These are phyloP conservation scores for Drosophila heteroneura DNA, from an alignment of 2,888 invertebrate genomes.

Conservation along the genomic window DNA sequence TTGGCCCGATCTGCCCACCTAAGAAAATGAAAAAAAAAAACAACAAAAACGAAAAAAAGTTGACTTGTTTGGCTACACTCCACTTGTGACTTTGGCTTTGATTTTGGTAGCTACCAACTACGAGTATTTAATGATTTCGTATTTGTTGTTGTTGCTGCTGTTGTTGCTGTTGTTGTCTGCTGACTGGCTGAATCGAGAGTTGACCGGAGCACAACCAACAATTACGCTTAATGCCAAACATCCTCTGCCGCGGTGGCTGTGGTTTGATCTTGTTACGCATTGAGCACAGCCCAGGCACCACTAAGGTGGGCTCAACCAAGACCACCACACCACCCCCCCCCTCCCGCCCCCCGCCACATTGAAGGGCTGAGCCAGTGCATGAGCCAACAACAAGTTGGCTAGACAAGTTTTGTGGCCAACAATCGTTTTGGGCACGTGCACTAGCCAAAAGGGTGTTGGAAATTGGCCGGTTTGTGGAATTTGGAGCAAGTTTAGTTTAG, in stretches of 20 bases:
- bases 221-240: slow-evolving; percentile 82
- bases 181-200: slow-evolving; percentile 24
- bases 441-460: slow-evolving; percentile 63
- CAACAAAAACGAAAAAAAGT: slow-evolving; percentile 25
- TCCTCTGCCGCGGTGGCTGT: slow-evolving; percentile 77
- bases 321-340: not conserved
- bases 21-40: slow-evolving; percentile 29
- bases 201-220: slow-evolving; percentile 64
- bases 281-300: slow-evolving; percentile 33
- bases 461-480: slow-evolving; percentile 50
- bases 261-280: slow-evolving; percentile 82
- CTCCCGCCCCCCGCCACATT: not conserved
- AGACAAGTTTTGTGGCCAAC: slow-evolving; percentile 8
- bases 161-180: slow-evolving; percentile 19
- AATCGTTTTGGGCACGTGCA: slow-evolving; percentile 50
- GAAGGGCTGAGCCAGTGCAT: slow-evolving; percentile 9
- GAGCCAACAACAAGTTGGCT: slow-evolving; percentile 9
- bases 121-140: slow-evolving; percentile 78
- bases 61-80: slow-evolving; percentile 75
- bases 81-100: slow-evolving; percentile 78
- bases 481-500: slow-evolving; percentile 35
- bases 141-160: slow-evolving; percentile 22
- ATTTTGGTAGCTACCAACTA: slow-evolving; percentile 68
- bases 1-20: slow-evolving; percentile 68
- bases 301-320: slow-evolving; percentile 47